Base-by-base conservation (phyloP, 2,888 invertebrate genomes). In the Tetramorium bicarinatum region DNA sequence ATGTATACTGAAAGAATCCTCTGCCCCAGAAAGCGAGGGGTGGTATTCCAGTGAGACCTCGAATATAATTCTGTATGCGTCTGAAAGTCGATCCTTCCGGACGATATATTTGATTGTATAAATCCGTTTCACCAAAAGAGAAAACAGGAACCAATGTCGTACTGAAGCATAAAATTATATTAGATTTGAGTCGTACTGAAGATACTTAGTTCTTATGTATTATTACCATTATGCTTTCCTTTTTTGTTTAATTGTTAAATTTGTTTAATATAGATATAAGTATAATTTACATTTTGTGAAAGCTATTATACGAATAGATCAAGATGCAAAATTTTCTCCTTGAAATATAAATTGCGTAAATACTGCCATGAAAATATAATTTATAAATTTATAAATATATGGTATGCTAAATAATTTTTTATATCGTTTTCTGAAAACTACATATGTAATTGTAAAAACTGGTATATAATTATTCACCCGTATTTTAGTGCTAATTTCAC, bases 1-100 rank as follows among this genome's bases (percentile, higher is more conserved):
- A 98, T 0, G 96, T 96, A 93, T 99, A 99, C 94, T 99, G 99
- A 93, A 99, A 98, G 84, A 99, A 95, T 3, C 99, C 99, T 52
- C 99, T 95, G 0, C 98, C 98, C 49, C 97, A 95, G 0, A 97
- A 97, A 69, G 98, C 94, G 80, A 97, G 95, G 0, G 98, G 98
- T 0, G 97, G 97, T 18, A 98, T 95, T 7, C 98, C 98, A 0
- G 97, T 96, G 6, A 95, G 76, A 87, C 96, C 96, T 76, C 97
- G 97, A 1, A 98, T 94, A 72, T 94, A 95, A 86, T 97, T 96
- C 94, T 99, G 99, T 54, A 97, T 91, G 21, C 95, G 95, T 25
- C 97, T 95, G 9, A 98, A 90, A 4, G 95, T 91, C 1, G 98
- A 97, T 56, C 97, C 97, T 76, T 97, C 96, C 0, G 97, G 97